Evolutionary conservation across 2,888 invertebrate genomes (phyloP).

Genomic region (Aleiodes leptofemur): DNA sequence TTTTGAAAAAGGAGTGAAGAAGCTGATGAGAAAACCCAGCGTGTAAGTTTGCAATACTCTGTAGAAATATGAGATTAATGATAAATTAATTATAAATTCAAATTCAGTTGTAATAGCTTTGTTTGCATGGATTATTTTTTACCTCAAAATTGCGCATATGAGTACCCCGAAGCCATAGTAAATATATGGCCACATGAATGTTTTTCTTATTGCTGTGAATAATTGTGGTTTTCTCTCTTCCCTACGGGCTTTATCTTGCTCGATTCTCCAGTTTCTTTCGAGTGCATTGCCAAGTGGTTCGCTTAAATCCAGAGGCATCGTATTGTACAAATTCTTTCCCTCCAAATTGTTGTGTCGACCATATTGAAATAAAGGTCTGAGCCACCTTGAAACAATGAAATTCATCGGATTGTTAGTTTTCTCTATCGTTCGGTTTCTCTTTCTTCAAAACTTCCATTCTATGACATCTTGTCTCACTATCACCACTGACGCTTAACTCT

Average conservation of each 20-base stretch:
- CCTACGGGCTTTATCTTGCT: slow-evolving; percentile 76
- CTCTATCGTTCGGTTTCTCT: too few species aligned
- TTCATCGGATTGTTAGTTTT: too few species aligned
- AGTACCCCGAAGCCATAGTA: slow-evolving; percentile 79
- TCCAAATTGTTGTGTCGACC: slow-evolving; percentile 81
- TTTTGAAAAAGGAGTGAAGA: too few species aligned
- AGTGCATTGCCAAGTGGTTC: slow-evolving; percentile 82
- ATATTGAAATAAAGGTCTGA: slow-evolving; percentile 80
- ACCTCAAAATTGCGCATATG: slow-evolving; percentile 79
- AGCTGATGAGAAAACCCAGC: too few species aligned
- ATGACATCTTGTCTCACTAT: too few species aligned
- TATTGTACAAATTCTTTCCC: slow-evolving; percentile 81
- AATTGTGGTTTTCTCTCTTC: slow-evolving; percentile 79
- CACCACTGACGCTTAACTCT: too few species aligned
- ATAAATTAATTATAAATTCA: background rate
- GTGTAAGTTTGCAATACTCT: too few species aligned
- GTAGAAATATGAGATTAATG: too few species aligned
- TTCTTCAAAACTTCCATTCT: too few species aligned
- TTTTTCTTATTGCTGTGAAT: slow-evolving; percentile 78
- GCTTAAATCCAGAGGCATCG: slow-evolving; percentile 80
- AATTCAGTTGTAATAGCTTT: slow-evolving; percentile 13
- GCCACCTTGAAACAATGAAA: slow-evolving; percentile 78
- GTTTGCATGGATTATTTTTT: slow-evolving; percentile 39
- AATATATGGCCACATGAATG: slow-evolving; percentile 80
- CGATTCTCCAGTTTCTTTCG: slow-evolving; percentile 81